These are phyloP conservation scores for Lemur catta DNA, from an alignment of 2,797 vertebrate species.

Conservation along the genomic window DNA sequence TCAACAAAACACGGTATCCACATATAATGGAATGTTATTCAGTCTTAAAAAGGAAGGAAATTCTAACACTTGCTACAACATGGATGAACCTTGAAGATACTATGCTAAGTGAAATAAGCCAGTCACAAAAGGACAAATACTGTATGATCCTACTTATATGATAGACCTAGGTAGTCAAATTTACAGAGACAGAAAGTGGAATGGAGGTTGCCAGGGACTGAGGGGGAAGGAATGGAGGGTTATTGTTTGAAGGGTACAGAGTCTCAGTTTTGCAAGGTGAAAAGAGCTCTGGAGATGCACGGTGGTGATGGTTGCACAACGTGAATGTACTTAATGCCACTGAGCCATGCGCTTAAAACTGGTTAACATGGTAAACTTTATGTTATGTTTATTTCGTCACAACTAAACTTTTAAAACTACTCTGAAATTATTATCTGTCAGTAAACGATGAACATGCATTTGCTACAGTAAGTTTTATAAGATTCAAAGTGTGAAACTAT, in stretches of 20 bases:
- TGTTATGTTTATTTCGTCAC: neutral
- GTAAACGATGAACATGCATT: neutral
- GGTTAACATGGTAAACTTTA: neutral
- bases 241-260: neutral
- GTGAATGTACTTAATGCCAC: neutral
- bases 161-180: neutral
- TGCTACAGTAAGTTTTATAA: neutral
- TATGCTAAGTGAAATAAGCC: neutral
- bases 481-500: neutral
- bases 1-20: neutral
- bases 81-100: neutral
- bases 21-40: neutral
- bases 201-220: neutral
- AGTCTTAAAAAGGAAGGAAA: neutral
- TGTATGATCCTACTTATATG: neutral
- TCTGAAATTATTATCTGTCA: neutral
- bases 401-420: neutral
- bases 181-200: neutral
- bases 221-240: neutral
- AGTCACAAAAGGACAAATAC: neutral
- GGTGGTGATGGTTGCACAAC: rapidly evolving
- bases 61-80: neutral
- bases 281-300: neutral
- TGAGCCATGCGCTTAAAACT: neutral
- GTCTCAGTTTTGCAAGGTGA: neutral